phyloP scores from a whole-genome alignment of 2,797 vertebrate species.

The Valencia hispanica region DNA sequence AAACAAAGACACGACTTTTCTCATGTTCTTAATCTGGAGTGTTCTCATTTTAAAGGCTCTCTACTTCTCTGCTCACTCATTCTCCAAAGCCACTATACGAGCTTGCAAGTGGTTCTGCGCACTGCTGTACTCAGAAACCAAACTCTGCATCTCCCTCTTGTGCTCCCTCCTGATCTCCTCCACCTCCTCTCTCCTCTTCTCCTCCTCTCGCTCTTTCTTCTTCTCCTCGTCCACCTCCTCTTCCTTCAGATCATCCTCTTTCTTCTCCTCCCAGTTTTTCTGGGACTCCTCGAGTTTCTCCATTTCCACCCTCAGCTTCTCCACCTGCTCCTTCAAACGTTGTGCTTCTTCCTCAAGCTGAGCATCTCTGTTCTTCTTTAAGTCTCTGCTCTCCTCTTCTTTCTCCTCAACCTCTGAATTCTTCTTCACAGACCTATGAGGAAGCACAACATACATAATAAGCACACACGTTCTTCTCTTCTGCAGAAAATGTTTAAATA shows the following conservation, averaged over 20 bases:
- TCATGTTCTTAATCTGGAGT: constrained; percentile 21
- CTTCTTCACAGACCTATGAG: constrained; percentile 66
- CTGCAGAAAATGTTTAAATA: background rate
- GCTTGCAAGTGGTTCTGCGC: constrained; percentile 87
- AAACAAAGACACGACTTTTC: constrained; percentile 51
- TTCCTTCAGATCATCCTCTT: constrained; percentile 70
- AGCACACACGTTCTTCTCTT: background rate
- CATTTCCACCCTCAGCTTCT: constrained; percentile 85
- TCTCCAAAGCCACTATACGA: constrained; percentile 89
- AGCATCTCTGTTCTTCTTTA: constrained; percentile 77
- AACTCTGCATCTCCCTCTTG: constrained; percentile 84
- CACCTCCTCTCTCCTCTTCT: constrained; percentile 78
- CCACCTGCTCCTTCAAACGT: constrained; percentile 82
- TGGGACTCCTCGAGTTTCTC: constrained; percentile 84
- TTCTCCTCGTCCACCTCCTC: constrained; percentile 79
- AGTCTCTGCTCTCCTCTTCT: constrained; percentile 72
- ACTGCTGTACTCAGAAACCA: constrained; percentile 88
- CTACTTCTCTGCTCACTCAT: constrained; percentile 77
- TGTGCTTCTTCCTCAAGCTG: constrained; percentile 83
- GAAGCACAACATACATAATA: background rate
- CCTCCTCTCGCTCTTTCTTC: constrained; percentile 64
- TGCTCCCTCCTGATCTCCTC: constrained; percentile 84
- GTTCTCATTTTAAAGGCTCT: background rate
- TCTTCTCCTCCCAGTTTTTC: constrained; percentile 80
- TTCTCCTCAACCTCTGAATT: constrained; percentile 71